Conservation (phyloP, 2,113 vertebrate genomes). For the Gopherus flavomarginatus region DNA sequence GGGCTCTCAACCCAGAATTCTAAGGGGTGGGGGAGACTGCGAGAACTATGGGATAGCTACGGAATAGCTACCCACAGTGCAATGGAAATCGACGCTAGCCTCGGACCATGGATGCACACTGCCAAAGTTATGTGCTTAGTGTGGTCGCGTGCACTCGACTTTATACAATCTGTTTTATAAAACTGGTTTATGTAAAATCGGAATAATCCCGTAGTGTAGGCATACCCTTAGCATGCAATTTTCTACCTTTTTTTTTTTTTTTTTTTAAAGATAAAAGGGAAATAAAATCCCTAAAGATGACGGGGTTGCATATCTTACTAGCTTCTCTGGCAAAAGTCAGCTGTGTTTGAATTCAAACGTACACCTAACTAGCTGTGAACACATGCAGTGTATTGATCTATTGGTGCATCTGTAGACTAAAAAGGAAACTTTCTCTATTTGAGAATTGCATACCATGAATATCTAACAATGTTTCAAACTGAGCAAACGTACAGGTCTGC, state of each 20-base stretch:
- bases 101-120: too few species aligned
- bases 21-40: too few species aligned
- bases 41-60: too few species aligned
- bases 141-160: too few species aligned
- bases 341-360: neutral
- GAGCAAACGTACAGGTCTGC: neutral
- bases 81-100: too few species aligned
- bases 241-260: neutral
- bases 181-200: too few species aligned
- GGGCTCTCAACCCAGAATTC: too few species aligned
- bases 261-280: neutral
- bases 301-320: neutral
- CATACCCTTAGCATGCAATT: neutral
- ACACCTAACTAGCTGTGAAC: neutral
- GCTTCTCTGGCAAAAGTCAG: neutral
- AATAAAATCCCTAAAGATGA: neutral
- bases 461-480: rapidly evolving
- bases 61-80: too few species aligned
- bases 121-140: too few species aligned
- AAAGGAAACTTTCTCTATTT: neutral
- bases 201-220: too few species aligned
- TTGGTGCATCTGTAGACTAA: neutral
- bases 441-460: neutral
- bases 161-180: too few species aligned
- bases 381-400: neutral